Evolutionary conservation across 2,888 invertebrate genomes (phyloP).

Genomic region (Mechanitis mazaeus): DNA sequence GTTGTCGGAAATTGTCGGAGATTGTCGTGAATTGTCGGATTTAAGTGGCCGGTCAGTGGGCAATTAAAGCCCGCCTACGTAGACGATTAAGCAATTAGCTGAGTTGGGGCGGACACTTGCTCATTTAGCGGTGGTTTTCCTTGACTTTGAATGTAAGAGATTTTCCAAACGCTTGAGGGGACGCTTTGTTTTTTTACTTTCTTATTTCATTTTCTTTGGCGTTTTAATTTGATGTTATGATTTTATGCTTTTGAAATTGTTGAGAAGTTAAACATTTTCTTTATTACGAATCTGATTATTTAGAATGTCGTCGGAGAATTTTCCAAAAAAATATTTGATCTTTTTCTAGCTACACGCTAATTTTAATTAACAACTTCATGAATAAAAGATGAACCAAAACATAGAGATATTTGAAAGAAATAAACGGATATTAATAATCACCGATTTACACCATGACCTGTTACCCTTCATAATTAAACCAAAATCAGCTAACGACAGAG

Average conservation of each 20-base stretch:
- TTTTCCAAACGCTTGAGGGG: constrained; percentile 29
- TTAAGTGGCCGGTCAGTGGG: constrained; percentile 63
- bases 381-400: background rate
- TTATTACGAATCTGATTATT: background rate
- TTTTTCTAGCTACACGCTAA: no score
- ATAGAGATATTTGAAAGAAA: background rate
- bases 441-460: constrained; percentile 39
- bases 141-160: constrained; percentile 43
- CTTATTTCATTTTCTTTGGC: constrained; percentile 23
- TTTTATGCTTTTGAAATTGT: constrained; percentile 15
- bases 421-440: constrained; percentile 15
- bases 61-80: constrained; percentile 65
- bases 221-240: constrained; percentile 21
- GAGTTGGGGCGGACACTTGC: constrained; percentile 65
- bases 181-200: constrained; percentile 29
- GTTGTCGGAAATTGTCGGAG: constrained; percentile 56
- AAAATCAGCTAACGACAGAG: constrained; percentile 61
- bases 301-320: no score
- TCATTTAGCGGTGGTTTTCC: constrained; percentile 61
- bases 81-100: constrained; percentile 75
- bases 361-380: no score
- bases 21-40: constrained; percentile 54
- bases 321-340: no score
- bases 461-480: constrained; percentile 55
- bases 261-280: constrained; percentile 8